Evolutionary conservation across 1,140 invertebrate genomes (phyloP), one percentile per base, ranked within the genome.

Genomic region (Drosophila asahinai): DNA sequence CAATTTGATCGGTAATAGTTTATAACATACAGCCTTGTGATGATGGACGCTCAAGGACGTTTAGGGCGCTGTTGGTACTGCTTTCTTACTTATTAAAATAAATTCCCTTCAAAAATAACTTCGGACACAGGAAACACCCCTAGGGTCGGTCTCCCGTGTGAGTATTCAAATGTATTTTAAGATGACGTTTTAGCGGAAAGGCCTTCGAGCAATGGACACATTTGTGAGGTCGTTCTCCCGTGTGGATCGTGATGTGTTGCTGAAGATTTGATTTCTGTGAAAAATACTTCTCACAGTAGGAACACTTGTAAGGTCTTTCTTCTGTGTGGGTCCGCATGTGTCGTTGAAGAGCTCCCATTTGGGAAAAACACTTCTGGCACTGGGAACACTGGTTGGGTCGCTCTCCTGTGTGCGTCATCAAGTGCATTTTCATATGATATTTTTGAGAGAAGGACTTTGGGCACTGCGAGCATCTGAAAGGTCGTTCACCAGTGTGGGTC

Each of bases 281-380:
- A 19, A 55, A 55, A 22, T 38, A 15, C 19, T 55, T 55, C 14
- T 55, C 14, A 14, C 52, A 55, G 15, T 55, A 55, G 52, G 52
- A 22, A 55, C 52, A 55, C 52, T 55, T 38, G 52, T 55, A 55
- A 5, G 52, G 52, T 15, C 52, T 19, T 11, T 55, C 52, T 55
- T 38, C 52, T 0, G 52, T 38, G 33, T 55, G 52, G 4, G 52
- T 55, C 19, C 52, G 52, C 33, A 55, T 55, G 52, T 55, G 52
- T 14, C 52, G 33, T 22, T 55, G 52, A 14, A 55, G 52, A 2
- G 52, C 52, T 38, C 52, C 52, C 2, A 17, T 55, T 38, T 55
- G 52, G 15, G 52, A 55, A 11, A 55, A 55, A 4, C 17, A 38
- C 33, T 55, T 55, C 19, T 22, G 19, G 19, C 52, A 55, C 33